A percentile compares a stretch with the other conserved stretches of the same genome.
These are phyloP conservation scores for Rhyacophila brunnea DNA, from an alignment of 1,140 invertebrate species.

Conservation along the genomic window DNA sequence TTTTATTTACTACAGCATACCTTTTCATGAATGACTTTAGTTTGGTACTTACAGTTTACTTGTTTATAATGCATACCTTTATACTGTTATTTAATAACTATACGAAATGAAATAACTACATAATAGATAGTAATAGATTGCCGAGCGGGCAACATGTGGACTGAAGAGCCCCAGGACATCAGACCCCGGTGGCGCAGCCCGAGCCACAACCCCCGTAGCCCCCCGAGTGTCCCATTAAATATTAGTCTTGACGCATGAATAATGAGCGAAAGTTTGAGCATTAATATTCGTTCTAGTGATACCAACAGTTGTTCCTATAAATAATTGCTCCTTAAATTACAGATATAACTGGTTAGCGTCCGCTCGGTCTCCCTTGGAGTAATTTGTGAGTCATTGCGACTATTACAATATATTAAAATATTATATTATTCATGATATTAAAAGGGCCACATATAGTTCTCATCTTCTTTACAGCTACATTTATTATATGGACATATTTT, in stretches of 20 bases:
- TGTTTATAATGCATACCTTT: too few relatives aligned
- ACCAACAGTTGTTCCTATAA: slow-evolving; percentile 33
- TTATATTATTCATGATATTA: too few relatives aligned
- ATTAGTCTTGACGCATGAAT: slow-evolving; percentile 33
- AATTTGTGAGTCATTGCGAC: slow-evolving; percentile 13
- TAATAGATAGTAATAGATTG: too few relatives aligned
- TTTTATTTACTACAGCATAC: too few relatives aligned
- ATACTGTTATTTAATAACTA: too few relatives aligned
- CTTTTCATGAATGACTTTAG: too few relatives aligned
- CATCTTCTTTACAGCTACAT: too few relatives aligned
- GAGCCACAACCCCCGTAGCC: not conserved
- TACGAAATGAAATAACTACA: too few relatives aligned
- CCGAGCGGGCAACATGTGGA: slow-evolving; percentile 22
- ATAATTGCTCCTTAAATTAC: slow-evolving; percentile 35
- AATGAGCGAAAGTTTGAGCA: slow-evolving; percentile 33
- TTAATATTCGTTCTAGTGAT: slow-evolving; percentile 33
- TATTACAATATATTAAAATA: not conserved
- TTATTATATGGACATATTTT: too few relatives aligned
- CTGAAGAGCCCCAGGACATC: slow-evolving; percentile 3
- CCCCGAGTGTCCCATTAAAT: slow-evolving; percentile 31
- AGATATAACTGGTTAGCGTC: slow-evolving; percentile 26
- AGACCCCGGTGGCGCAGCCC: not conserved
- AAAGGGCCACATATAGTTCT: too few relatives aligned
- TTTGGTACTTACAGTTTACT: too few relatives aligned
- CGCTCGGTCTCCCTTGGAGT: slow-evolving; percentile 2